Base-by-base conservation (phyloP, 1,140 invertebrate species). In the Cyrtorhinus lividipennis region DNA sequence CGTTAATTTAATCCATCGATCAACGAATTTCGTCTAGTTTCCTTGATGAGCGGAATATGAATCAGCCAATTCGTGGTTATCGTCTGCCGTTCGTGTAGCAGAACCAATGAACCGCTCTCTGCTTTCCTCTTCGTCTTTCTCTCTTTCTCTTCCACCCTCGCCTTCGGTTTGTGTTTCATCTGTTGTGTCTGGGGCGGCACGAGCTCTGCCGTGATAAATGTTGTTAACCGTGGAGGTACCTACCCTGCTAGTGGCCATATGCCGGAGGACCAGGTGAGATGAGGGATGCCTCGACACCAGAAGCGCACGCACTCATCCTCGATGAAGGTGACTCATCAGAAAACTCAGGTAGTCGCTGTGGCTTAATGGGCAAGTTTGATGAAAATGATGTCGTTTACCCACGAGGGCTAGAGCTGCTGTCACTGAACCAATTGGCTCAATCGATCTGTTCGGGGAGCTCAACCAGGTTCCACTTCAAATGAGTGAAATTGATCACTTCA, bases 161-260 rank as follows among this genome's bases (percentile, higher is more conserved):
- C 8, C n/a, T 8, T 44, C n/a, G 8, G 8, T 53, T 53, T 53
- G 10, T 53, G 48, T 53, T 53, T 53, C 48, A 53, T 53, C 48
- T 53, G 48, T 8, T 53, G 48, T 53, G 10, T 20, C 12, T n/a
- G n/a, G n/a, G 48, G 20, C 18, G 48, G 48, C 48, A 53, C 48
- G 48, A 53, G 48, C 48, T 53, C 20, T 53, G 48, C 48, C 48
- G 48, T 53, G 48, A 53, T 53, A 53, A 53, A 53, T 53, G 48
- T 53, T 53, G 48, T 53, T 53, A 53, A 53, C 48, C 48, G 48
- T 13, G 20, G 48, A 53, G 20, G 8, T 22, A 44, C 8, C 8
- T 8, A n/a, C 8, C n/a, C 38, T 44, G 38, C 48, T 20, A 20
- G 12, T 15, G 48, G 20, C 48, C 48, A 53, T 53, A 53, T 53